Conservation (phyloP, 2,113 vertebrate genomes). For the Globicephala melas region DNA sequence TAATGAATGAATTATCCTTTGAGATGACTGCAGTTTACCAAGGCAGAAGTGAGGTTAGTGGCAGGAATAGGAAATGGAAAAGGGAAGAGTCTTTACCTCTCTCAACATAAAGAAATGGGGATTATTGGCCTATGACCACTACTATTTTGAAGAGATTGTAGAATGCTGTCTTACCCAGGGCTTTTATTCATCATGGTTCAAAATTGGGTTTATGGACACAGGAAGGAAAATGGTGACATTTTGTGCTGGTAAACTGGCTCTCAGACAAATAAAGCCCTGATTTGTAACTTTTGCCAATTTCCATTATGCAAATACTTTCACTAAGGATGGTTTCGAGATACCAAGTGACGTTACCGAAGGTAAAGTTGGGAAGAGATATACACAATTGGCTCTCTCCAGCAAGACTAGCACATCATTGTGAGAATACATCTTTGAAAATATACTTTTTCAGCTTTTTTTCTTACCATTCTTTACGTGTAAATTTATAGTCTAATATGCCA, state of each 20-base stretch:
- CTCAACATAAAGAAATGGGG: not conserved
- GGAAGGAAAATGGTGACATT: not conserved
- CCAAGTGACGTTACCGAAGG: rapidly evolving
- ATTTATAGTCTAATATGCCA: not conserved
- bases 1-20: not conserved
- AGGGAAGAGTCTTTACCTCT: not conserved
- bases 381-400: not conserved
- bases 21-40: not conserved
- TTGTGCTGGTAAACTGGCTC: not conserved
- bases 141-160: not conserved
- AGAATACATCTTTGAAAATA: not conserved
- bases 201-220: not conserved
- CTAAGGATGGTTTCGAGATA: not conserved
- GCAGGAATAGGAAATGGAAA: not conserved
- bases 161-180: not conserved
- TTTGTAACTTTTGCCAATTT: not conserved
- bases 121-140: not conserved
- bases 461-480: not conserved
- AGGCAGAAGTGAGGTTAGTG: not conserved
- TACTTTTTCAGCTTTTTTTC: not conserved
- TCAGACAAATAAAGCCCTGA: not conserved
- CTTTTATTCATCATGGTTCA: not conserved
- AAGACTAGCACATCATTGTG: not conserved
- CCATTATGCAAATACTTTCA: not conserved
- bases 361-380: not conserved